Conservation (phyloP, 2,888 invertebrate species). For the Lampropteryx suffumata region DNA sequence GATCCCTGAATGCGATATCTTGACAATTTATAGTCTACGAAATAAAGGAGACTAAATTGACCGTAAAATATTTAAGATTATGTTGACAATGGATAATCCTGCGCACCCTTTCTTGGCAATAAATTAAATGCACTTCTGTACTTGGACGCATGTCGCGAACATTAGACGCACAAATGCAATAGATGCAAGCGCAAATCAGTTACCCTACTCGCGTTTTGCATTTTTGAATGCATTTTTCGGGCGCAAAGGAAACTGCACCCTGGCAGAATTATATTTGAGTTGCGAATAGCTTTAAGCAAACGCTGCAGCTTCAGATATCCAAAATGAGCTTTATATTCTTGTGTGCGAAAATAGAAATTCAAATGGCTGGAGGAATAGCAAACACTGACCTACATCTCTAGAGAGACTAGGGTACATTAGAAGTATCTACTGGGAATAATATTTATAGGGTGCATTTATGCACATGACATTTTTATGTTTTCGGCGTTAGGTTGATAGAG, state of each 20-base stretch:
- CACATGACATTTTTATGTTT: conserved; percentile 80
- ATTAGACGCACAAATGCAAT: conserved; percentile 69
- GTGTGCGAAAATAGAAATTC: conserved; percentile 45
- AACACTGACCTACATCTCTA: conserved; percentile 79
- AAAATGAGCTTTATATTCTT: conserved; percentile 50
- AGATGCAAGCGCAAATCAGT: conserved; percentile 65
- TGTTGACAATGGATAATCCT: conserved; percentile 71
- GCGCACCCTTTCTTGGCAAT: conserved; percentile 67
- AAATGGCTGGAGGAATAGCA: conserved; percentile 45
- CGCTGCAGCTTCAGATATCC: not conserved
- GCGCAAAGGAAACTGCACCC: conserved; percentile 9
- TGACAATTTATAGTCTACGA: conserved; percentile 60
- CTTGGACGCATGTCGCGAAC: conserved; percentile 67
- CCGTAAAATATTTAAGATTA: conserved; percentile 75
- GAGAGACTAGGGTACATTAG: conserved; percentile 72
- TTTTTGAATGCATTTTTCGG: conserved; percentile 22
- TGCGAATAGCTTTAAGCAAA: conserved; percentile 5
- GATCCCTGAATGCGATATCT: conserved; percentile 47
- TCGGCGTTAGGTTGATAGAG: conserved; percentile 68
- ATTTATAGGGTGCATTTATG: conserved; percentile 80
- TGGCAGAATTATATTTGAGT: not conserved
- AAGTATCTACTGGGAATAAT: conserved; percentile 71
- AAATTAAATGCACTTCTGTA: conserved; percentile 70
- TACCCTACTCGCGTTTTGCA: conserved; percentile 40
- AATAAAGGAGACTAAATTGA: conserved; percentile 64